Evolutionary conservation across 2,888 invertebrate species (phyloP).

Genomic region (Harmothoe impar): DNA sequence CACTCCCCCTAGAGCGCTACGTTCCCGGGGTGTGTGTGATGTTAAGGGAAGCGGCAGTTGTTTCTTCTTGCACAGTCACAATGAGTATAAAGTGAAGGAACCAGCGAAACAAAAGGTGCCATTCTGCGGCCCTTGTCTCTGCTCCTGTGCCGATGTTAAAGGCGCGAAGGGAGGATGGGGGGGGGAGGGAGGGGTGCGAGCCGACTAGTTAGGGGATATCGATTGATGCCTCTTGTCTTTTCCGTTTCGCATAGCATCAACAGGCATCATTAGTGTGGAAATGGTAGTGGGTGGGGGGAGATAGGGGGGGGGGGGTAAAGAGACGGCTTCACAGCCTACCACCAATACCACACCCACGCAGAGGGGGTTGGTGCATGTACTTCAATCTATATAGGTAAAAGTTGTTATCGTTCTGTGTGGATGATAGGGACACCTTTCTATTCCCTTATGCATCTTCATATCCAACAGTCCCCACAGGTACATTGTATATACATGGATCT

Average conservation of each 20-base stretch:
- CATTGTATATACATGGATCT: no score
- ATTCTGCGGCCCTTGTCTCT: constrained; percentile 5
- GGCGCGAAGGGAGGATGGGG: background rate
- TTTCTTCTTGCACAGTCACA: background rate
- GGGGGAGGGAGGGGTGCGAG: background rate
- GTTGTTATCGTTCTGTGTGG: no score
- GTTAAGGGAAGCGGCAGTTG: background rate
- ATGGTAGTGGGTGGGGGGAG: background rate
- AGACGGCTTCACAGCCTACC: background rate
- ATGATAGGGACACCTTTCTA: no score
- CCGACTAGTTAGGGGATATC: constrained; percentile 12
- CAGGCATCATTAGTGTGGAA: constrained; percentile 40
- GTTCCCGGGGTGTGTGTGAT: background rate
- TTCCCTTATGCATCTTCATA: no score
- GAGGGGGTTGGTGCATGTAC: no score
- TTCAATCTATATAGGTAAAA: no score
- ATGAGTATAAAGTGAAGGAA: constrained; percentile 41
- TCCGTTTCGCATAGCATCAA: constrained; percentile 31
- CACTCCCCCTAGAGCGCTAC: background rate
- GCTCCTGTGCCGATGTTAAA: background rate
- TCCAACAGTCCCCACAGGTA: no score
- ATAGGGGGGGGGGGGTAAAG: background rate
- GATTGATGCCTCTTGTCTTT: constrained; percentile 2
- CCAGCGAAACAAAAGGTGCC: background rate
- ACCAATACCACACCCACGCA: background rate